A percentile compares a stretch with the other conserved stretches of the same genome.
These are phyloP conservation scores for Protodeltote pygarga DNA, from an alignment of 2,888 invertebrate genomes.

Conservation along the genomic window DNA sequence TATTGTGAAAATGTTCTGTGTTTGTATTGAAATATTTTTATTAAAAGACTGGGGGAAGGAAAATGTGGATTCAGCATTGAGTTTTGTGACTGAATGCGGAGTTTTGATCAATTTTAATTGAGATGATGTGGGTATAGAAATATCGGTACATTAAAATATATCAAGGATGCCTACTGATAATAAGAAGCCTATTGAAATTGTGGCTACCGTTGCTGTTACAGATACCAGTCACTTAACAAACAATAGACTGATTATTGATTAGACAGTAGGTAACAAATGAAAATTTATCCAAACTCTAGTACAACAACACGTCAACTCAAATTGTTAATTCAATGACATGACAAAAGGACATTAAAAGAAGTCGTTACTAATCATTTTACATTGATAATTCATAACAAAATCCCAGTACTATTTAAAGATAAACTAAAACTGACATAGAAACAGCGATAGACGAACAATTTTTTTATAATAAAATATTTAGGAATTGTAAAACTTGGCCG, in stretches of 20 bases:
- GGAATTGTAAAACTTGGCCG: slow-evolving; percentile 53
- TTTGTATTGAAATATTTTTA: slow-evolving; percentile 13
- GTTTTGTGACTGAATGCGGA: background rate
- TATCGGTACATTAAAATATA: background rate
- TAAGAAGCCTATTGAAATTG: too few relatives aligned
- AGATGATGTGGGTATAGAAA: background rate
- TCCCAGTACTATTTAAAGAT: slow-evolving; percentile 17
- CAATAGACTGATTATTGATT: too few relatives aligned
- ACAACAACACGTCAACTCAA: too few relatives aligned
- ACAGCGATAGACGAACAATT: slow-evolving; percentile 29
- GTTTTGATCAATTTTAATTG: background rate
- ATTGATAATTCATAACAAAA: slow-evolving; percentile 40
- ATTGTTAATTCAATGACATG: too few relatives aligned
- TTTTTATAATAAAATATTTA: slow-evolving; percentile 48
- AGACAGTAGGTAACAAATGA: too few relatives aligned
- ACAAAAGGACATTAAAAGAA: slow-evolving; percentile 7
- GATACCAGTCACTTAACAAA: too few relatives aligned
- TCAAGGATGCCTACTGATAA: background rate
- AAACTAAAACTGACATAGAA: slow-evolving; percentile 27
- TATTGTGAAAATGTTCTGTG: slow-evolving; percentile 2
- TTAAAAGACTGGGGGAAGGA: background rate
- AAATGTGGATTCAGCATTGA: background rate
- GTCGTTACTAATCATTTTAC: slow-evolving; percentile 19
- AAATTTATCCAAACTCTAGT: background rate
- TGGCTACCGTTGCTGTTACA: too few relatives aligned